These are phyloP conservation scores for Paracanthobrama guichenoti DNA, from an alignment of 2,113 vertebrate genomes.

Conservation along the genomic window DNA sequence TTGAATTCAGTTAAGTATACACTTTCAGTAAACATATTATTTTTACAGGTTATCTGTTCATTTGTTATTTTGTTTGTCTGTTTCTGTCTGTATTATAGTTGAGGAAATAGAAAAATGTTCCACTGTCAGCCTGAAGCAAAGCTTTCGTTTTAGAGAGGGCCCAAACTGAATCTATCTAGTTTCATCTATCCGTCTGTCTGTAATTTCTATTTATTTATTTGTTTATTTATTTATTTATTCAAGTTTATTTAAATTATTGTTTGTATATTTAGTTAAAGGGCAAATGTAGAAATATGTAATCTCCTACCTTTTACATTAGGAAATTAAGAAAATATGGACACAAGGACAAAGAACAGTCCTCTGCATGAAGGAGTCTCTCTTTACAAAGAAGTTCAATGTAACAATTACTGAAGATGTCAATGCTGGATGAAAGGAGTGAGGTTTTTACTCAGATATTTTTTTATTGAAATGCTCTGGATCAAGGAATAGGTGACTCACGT, in stretches of 20 bases:
- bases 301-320: slow-evolving; percentile 33
- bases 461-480: slow-evolving; percentile 62
- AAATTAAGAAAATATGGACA: background rate
- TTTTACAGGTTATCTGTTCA: background rate
- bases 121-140: background rate
- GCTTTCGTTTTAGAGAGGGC: slow-evolving; percentile 1
- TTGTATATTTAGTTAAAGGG: slow-evolving; percentile 15
- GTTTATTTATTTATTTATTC: slow-evolving; percentile 26
- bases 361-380: slow-evolving; percentile 74
- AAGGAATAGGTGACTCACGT: slow-evolving; percentile 66
- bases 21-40: background rate
- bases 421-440: slow-evolving; percentile 69
- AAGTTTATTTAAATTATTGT: background rate
- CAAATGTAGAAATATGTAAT: slow-evolving; percentile 47
- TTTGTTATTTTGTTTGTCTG: background rate
- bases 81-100: background rate
- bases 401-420: slow-evolving; percentile 72
- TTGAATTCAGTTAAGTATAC: background rate
- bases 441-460: slow-evolving; percentile 79
- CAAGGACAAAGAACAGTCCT: slow-evolving; percentile 32
- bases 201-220: background rate
- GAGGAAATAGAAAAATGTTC: background rate
- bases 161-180: background rate
- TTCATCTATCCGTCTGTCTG: background rate
- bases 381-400: slow-evolving; percentile 70